These are phyloP conservation scores for Spermophilus dauricus DNA, from an alignment of 2,113 vertebrate species.

Conservation along the genomic window DNA sequence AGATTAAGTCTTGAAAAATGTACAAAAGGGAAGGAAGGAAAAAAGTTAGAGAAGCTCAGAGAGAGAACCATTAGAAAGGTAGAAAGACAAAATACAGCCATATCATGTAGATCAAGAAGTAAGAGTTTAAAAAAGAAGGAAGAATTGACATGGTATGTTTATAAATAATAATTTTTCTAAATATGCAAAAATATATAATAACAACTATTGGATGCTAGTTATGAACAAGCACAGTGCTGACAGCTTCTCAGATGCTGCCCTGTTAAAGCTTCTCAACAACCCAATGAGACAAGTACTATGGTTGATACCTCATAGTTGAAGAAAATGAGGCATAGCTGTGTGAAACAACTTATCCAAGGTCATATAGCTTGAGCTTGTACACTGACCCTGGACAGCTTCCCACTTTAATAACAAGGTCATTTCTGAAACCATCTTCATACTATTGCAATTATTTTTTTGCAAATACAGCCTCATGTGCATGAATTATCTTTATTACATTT, in stretches of 20 bases:
- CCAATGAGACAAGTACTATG: not conserved
- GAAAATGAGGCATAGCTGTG: not conserved
- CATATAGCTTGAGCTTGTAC: not conserved
- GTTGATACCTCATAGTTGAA: not conserved
- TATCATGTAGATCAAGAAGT: not conserved
- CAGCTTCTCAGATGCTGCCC: not conserved
- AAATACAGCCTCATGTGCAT: not conserved
- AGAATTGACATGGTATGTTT: not conserved
- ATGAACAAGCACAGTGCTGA: not conserved
- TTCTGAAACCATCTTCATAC: not conserved
- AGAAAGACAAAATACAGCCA: not conserved
- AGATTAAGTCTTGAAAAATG: not conserved
- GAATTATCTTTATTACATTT: not conserved
- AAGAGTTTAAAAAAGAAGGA: not conserved
- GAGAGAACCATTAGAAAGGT: not conserved
- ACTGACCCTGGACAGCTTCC: not conserved
- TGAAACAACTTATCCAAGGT: not conserved
- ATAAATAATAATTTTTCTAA: not conserved
- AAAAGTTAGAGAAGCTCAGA: not conserved
- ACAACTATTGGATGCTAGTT: not conserved
- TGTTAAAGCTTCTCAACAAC: not conserved
- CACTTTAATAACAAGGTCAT: not conserved
- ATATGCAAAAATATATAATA: not conserved
- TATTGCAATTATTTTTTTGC: not conserved
- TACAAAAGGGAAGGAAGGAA: not conserved